Base-by-base conservation (phyloP, 2,797 vertebrate species). In the Melanotaenia maccullochi region DNA sequence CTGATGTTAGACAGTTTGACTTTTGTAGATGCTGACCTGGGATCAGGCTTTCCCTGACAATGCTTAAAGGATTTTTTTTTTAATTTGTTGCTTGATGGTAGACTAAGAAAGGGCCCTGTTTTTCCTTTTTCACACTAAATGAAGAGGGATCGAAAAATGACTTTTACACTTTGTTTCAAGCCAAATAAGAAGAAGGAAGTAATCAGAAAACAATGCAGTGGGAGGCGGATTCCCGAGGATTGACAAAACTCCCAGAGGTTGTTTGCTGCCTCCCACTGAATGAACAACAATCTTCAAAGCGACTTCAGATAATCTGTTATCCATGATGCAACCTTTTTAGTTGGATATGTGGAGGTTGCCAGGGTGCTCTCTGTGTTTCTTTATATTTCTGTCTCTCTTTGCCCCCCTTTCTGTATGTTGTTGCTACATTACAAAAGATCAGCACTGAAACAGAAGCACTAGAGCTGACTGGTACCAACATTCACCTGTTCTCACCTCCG, bases 251-350 rank as follows among this genome's bases (percentile, higher is more conserved):
- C 79, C 73, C 74, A 64, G 75, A 79, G 49, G 78, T 60, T 56
- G 61, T 83, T 76, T 60, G 57, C 75, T 81, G 87, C 85, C 78
- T 89, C 68, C 67, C 71, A 75, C 76, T 80, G 82, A 87, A 85
- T 42, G 63, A 88, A 93, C 94, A 94, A 92, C 93, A 90, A 90
- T 93, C 94, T 89, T 87, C 84, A 87, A 91, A 94, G 94, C 94
- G 86, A 89, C 76, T 85, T 89, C 92, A 93, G 95, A 95, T 96
- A 91, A 93, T 94, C 91, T 93, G 72, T 83, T 81, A 82, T 93
- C 93, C 93, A 92, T 89, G 89, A 92, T 85, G 92, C 87, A 92
- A 93, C 86, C 71, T 85, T 88, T 83, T 84, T 84, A 86, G 88
- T 91, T 90, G 89, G 90, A 84, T 90, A 89, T 88, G 92, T 88